Percentiles rank a stretch among this genome's conserved stretches.
Conservation (phyloP, 2,113 vertebrate genomes). For the Rhizomys pruinosus region DNA sequence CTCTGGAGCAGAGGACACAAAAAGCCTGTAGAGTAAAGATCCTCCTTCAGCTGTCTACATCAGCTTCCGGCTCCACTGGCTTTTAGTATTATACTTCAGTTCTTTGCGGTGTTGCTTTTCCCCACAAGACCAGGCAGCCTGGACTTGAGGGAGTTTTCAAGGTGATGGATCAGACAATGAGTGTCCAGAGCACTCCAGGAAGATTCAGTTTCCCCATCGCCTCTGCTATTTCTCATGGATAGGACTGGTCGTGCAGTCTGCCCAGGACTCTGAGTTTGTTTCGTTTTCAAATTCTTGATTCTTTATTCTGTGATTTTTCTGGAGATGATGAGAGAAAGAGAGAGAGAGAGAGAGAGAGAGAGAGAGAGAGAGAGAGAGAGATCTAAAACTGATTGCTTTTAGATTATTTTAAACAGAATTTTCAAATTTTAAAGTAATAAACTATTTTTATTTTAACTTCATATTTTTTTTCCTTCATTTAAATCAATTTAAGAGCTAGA, state of each 20-base stretch:
- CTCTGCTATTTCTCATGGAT: neutral
- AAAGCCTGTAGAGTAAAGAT: neutral
- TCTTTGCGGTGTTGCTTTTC: neutral
- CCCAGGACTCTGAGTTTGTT: neutral
- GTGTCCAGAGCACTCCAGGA: neutral
- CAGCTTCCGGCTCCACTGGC: too few relatives aligned
- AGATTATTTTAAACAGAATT: neutral
- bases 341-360: too few relatives aligned
- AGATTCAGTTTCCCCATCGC: too few relatives aligned
- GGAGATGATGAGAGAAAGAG: neutral
- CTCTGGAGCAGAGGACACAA: neutral
- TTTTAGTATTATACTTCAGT: neutral
- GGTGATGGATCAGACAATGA: neutral
- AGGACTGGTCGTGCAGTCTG: neutral
- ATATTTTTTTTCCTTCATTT: neutral
- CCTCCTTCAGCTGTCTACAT: too few relatives aligned
- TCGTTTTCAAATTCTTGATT: neutral
- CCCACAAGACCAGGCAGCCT: neutral
- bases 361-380: too few relatives aligned
- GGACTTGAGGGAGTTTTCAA: neutral
- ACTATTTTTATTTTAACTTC: conserved; percentile 6
- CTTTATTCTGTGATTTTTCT: neutral
- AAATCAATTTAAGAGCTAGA: neutral
- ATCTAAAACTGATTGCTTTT: neutral
- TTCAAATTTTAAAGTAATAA: neutral